Base-by-base conservation (phyloP, 1,140 invertebrate genomes). In the Drosophila burlai region DNA sequence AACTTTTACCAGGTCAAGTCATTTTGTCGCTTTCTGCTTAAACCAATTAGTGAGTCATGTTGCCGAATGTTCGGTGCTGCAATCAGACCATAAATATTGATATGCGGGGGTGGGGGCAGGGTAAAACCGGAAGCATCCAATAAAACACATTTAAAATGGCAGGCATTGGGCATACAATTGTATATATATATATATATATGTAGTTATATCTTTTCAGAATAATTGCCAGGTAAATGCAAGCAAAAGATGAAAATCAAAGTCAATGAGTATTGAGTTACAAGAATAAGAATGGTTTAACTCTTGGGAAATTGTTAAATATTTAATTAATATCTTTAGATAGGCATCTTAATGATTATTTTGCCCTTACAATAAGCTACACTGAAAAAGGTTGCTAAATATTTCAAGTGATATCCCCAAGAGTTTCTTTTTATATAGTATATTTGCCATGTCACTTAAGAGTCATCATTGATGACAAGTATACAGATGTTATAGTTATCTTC, bases 1-100 rank as follows among this genome's bases (percentile, higher is more conserved):
- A 87, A 87, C 80, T 87, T 89, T 89, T 76, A 87, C 54, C 83
- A 80, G 80, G 84, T 80, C 84, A 89, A 87, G 80, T 89, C 81
- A 66, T 43, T 63, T 83, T 69, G 54, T 42, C 26, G 83, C 66
- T 76, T 63, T 58, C 47, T 54, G 60, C 59, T 68, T 67, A 68
- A 81, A 67, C 65, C 84, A 90, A 84, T 89, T 89, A 89, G 78
- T 90, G 85, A 85, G 84, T 89, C 84, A 89, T 84, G 77, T 78
- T 83, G 65, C 61, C 50, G 21, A 62, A 38, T 68, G 38, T 42
- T 71, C 55, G 36, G 42, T 29, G 24, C 43, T 46, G 75, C 49
- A 67, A 55, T 57, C 54, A 21, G 61, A 21, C 38, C 40, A 76
- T 76, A 67, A 55, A 76, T 60, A 76, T 59, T 68, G 60, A 66